Percentiles rank a stretch among this genome's conserved stretches.
phyloP scores from a whole-genome alignment of 2,797 vertebrate genomes.

The Phoebastria nigripes region DNA sequence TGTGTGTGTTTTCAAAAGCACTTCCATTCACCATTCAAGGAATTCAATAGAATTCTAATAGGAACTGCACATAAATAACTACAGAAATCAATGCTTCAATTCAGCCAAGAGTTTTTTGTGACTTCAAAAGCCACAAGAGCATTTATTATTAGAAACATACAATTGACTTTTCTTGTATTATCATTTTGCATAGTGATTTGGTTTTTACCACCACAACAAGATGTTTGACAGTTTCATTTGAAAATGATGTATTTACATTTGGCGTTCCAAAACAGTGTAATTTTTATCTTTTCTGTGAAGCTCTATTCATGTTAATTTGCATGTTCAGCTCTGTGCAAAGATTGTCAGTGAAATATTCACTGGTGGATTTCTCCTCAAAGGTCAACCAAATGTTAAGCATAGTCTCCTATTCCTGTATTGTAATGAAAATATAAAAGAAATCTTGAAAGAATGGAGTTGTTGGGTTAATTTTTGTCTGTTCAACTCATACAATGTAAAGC shows the following conservation, averaged over 20 bases:
- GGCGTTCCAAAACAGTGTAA: constrained; percentile 15
- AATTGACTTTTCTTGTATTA: constrained; percentile 64
- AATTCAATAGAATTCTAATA: constrained; percentile 67
- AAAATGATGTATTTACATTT: constrained; percentile 58
- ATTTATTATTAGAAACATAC: constrained; percentile 66
- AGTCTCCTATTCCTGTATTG: not conserved
- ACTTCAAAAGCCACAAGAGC: constrained; percentile 65
- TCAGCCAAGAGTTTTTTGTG: constrained; percentile 55
- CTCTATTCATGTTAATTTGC: not conserved
- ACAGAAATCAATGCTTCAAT: constrained; percentile 65
- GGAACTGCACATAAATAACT: constrained; percentile 66
- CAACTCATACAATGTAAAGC: not conserved
- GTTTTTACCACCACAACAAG: constrained; percentile 50
- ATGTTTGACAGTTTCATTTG: constrained; percentile 60
- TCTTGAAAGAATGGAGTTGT: not conserved
- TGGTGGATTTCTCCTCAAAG: not conserved
- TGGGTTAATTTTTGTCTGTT: not conserved
- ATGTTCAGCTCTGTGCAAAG: not conserved
- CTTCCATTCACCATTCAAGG: constrained; percentile 63
- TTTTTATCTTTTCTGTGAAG: constrained; percentile 13
- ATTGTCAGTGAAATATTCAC: not conserved
- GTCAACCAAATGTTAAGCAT: not conserved
- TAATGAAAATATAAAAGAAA: not conserved
- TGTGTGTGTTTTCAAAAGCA: constrained; percentile 64
- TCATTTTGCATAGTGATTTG: constrained; percentile 54